phyloP scores from a whole-genome alignment of 1,140 invertebrate species.

The Drosophila pseudoobscura region DNA sequence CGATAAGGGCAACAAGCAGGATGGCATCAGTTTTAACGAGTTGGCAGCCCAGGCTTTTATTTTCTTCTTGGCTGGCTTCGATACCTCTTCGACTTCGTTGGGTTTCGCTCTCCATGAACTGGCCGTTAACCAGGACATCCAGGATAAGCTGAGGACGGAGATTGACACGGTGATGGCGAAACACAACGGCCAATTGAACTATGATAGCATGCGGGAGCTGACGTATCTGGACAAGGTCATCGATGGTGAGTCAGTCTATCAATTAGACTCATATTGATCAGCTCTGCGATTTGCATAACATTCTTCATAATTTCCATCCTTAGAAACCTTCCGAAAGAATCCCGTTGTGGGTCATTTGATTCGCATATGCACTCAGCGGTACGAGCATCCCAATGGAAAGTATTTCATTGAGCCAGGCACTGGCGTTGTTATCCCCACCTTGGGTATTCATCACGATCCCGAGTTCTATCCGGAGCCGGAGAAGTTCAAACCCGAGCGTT shows the following conservation, averaged over 20 bases:
- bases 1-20: constrained; percentile 26
- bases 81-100: constrained; percentile 85
- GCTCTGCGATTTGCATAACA: background rate
- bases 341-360: constrained; percentile 86
- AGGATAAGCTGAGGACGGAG: constrained; percentile 82
- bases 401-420: constrained; percentile 86
- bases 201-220: constrained; percentile 74
- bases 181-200: constrained; percentile 52
- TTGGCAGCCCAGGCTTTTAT: constrained; percentile 83
- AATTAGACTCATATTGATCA: background rate
- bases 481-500: constrained; percentile 86
- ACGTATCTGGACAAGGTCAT: constrained; percentile 73
- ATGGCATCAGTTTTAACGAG: constrained; percentile 44
- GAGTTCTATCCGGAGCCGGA: constrained; percentile 79
- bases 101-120: constrained; percentile 84
- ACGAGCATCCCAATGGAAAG: constrained; percentile 85
- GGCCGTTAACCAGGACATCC: constrained; percentile 84
- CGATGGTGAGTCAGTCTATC: constrained; percentile 35
- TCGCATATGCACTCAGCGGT: constrained; percentile 83
- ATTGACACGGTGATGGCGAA: constrained; percentile 84
- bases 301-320: background rate
- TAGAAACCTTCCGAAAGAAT: constrained; percentile 87
- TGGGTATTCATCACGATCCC: constrained; percentile 86
- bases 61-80: constrained; percentile 86
- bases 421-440: constrained; percentile 85